Percentiles rank a stretch among this genome's conserved stretches.
These are phyloP conservation scores for Frankliniella intonsa DNA, from an alignment of 2,888 invertebrate species.

Conservation along the genomic window DNA sequence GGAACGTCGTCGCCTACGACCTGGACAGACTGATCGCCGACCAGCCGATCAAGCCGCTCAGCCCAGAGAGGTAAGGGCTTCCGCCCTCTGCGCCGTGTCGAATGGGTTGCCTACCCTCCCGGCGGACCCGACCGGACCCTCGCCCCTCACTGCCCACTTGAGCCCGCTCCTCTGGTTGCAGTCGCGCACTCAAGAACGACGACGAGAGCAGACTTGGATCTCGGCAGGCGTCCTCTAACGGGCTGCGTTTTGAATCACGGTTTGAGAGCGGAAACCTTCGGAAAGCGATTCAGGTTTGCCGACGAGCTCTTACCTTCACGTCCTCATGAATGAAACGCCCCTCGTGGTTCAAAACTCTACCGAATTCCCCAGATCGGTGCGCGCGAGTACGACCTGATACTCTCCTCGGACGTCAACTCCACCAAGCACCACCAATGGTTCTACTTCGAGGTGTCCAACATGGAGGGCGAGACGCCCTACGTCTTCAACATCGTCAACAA, in stretches of 20 bases:
- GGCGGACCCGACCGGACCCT: not conserved
- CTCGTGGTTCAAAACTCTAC: conserved; percentile 26
- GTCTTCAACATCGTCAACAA: conserved; percentile 84
- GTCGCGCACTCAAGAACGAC: conserved; percentile 47
- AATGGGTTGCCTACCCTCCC: not conserved
- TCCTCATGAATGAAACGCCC: not conserved
- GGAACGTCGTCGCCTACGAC: conserved; percentile 65
- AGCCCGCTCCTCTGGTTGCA: conserved; percentile 38
- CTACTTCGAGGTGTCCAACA: conserved; percentile 73
- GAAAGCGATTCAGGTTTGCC: conserved; percentile 68
- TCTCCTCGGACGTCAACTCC: conserved; percentile 79
- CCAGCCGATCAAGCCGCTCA: conserved; percentile 31
- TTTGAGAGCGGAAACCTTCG: conserved; percentile 84
- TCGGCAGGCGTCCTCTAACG: conserved; percentile 47
- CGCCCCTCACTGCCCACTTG: not conserved
- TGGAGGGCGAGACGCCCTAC: conserved; percentile 64
- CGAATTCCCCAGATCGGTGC: conserved; percentile 58
- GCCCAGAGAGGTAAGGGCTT: conserved; percentile 30
- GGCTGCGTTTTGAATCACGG: conserved; percentile 71
- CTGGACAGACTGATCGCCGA: conserved; percentile 53
- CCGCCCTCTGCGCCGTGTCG: not conserved
- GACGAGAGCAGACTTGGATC: conserved; percentile 51
- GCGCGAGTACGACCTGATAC: conserved; percentile 74
- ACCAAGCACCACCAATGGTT: conserved; percentile 81
- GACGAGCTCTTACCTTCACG: not conserved